Base-by-base conservation (phyloP, 2,888 invertebrate species). In the Hirtodrosophila cameraria region DNA sequence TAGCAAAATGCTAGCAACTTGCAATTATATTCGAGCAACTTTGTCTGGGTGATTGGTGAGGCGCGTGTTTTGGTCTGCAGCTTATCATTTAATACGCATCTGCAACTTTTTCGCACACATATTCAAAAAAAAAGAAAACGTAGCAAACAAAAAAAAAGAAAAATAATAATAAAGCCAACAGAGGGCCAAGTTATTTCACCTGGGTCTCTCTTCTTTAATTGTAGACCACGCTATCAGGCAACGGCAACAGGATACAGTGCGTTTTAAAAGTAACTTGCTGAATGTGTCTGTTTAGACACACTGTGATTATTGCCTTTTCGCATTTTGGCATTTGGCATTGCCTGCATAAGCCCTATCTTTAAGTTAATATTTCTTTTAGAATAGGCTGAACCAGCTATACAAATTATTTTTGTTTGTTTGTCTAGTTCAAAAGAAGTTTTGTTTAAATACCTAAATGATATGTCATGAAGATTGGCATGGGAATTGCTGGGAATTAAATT, bases 31-130 rank as follows among this genome's bases (percentile, higher is more conserved):
- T 33, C 46, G 35, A 42, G 53, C 62, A 64, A 72, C 55, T 59
- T 66, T 58, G 75, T 49, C 64, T 41, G 58, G 50, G 23, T 60
- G 64, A 59, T 73, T 50, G 63, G 39, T 50, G 60, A 45, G 63
- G 52, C 70, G 58, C 62, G 78, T 77, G 77, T 78, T 78, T 48
- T 16, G 36, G 45, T 50, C 65, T 31, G 33, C 30, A 35, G 72
- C 74, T 75, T 81, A 81, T 81, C 80, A 81, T 81, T 84, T 84
- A 81, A 81, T 81, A 78, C 78, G 78, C 75, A 83, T 80, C 81
- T 78, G 59, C 46, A 65, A 48, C 27, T 33, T 79, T 76, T 80
- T 80, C 83, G 77, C 80, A 75, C 77, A 78, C 78, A 72, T 78
- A 69, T 77, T 54, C 35, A 28, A 25, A 50, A 20, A 9, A 11